These are phyloP conservation scores for Ariopsis seemanni DNA, from an alignment of 2,113 vertebrate species.

Conservation along the genomic window DNA sequence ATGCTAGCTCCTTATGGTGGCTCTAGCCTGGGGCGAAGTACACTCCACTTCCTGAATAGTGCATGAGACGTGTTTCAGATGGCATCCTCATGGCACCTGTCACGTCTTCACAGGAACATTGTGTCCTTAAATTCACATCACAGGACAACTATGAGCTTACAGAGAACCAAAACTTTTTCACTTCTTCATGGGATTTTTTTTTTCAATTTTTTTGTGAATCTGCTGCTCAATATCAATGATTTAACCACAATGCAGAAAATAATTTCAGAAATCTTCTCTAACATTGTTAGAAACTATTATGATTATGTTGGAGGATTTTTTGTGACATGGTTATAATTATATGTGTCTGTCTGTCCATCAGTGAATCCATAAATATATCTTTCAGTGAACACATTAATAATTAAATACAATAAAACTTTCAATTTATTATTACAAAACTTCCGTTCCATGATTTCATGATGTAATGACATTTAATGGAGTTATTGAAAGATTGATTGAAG, in stretches of 20 bases:
- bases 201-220: too few relatives aligned
- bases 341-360: too few relatives aligned
- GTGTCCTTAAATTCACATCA: conserved; percentile 31
- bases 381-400: too few relatives aligned
- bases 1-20: conserved; percentile 33
- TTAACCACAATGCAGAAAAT: neutral
- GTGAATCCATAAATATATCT: too few relatives aligned
- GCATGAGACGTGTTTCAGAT: conserved; percentile 52
- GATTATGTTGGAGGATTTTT: too few relatives aligned
- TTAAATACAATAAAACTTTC: too few relatives aligned
- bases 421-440: too few relatives aligned
- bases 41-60: conserved; percentile 54
- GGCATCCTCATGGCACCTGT: conserved; percentile 50
- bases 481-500: too few relatives aligned
- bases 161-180: conserved; percentile 22
- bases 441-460: too few relatives aligned
- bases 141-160: conserved; percentile 38
- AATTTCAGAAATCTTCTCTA: neutral
- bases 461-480: too few relatives aligned
- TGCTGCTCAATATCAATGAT: neutral
- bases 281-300: neutral
- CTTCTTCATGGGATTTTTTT: neutral
- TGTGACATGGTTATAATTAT: too few relatives aligned
- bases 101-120: conserved; percentile 48
- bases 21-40: conserved; percentile 51